Percentiles rank a stretch among this genome's conserved stretches.
Conservation (phyloP, 2,797 vertebrate species). For the Thunnus albacares region DNA sequence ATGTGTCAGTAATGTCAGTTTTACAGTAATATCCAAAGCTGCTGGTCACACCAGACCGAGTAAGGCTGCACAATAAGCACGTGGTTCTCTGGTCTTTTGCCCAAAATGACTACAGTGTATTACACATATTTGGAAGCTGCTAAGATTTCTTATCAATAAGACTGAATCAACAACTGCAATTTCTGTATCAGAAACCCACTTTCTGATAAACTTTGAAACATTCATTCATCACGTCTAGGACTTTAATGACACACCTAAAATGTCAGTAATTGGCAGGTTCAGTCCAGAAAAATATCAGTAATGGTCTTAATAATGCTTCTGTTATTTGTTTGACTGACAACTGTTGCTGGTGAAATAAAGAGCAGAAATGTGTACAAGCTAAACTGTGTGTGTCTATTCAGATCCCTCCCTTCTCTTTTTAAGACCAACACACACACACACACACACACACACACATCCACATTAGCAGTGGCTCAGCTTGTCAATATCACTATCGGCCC, state of each 20-base stretch:
- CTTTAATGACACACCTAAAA: background rate
- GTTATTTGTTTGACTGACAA: background rate
- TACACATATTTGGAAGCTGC: background rate
- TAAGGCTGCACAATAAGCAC: too few relatives aligned
- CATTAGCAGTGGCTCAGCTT: conserved; percentile 11
- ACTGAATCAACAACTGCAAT: background rate
- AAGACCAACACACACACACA: background rate
- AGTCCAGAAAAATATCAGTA: too few relatives aligned
- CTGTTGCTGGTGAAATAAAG: conserved; percentile 3
- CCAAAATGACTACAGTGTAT: background rate
- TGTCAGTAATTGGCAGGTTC: conserved; percentile 1
- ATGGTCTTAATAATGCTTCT: background rate
- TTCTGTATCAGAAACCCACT: too few relatives aligned
- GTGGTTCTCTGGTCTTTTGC: too few relatives aligned
- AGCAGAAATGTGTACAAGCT: background rate
- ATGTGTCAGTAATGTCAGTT: too few relatives aligned
- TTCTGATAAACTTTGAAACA: background rate
- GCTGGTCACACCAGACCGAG: too few relatives aligned
- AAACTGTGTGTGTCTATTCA: background rate
- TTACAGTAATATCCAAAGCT: too few relatives aligned
- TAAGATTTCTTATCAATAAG: background rate
- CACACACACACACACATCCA: background rate
- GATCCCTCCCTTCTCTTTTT: background rate
- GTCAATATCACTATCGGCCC: conserved; percentile 52
- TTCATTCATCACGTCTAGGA: background rate